Conservation (phyloP, 2,888 invertebrate genomes). For the Euproctis similis region DNA sequence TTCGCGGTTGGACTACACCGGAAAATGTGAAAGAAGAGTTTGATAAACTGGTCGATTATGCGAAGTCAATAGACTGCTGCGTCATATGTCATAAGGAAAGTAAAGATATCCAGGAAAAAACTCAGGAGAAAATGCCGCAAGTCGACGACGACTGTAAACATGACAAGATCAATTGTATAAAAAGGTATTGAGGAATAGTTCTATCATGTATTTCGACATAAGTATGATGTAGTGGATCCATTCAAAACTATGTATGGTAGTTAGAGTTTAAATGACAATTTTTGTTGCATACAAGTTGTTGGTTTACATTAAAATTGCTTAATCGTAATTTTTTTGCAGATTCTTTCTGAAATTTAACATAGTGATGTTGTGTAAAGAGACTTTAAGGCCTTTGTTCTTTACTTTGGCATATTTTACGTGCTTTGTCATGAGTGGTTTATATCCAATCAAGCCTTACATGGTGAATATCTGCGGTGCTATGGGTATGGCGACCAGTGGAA, state of each 20-base stretch:
- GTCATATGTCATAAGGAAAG: conserved; percentile 47
- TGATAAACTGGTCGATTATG: conserved; percentile 51
- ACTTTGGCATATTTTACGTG: conserved; percentile 70
- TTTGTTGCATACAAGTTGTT: no score
- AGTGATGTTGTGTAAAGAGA: conserved; percentile 68
- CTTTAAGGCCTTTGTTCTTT: conserved; percentile 61
- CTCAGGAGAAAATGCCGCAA: conserved; percentile 9
- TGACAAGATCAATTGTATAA: conserved; percentile 42
- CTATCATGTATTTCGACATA: no score
- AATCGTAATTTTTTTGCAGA: conserved; percentile 26
- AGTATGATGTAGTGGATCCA: no score
- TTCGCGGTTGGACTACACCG: conserved; percentile 71
- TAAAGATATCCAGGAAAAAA: conserved; percentile 6
- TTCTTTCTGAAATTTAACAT: conserved; percentile 44
- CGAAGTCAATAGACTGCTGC: conserved; percentile 48
- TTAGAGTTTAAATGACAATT: no score
- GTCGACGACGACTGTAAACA: conserved; percentile 43
- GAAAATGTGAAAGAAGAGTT: conserved; percentile 66
- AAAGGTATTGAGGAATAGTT: no score
- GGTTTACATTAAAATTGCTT: neutral
- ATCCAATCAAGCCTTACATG: conserved; percentile 70
- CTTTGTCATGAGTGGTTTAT: conserved; percentile 67
- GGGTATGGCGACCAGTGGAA: conserved; percentile 56
- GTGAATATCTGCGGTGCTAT: conserved; percentile 68
- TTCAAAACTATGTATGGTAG: no score